These are phyloP conservation scores for Xanthorhoe spadicearia DNA, from an alignment of 2,888 invertebrate species.

Conservation along the genomic window DNA sequence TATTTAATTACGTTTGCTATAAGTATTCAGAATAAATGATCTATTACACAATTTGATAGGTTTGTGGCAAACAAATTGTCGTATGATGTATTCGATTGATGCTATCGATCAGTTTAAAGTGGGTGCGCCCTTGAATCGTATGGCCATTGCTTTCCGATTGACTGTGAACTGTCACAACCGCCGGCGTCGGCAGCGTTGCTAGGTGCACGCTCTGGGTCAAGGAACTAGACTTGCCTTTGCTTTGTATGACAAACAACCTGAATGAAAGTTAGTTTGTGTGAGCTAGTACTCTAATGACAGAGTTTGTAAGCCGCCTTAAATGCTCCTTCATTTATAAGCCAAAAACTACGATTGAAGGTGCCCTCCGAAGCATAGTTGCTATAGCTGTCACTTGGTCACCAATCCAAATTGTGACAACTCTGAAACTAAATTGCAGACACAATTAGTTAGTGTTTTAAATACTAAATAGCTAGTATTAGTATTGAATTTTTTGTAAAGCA, in stretches of 20 bases:
- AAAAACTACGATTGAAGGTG: too few relatives aligned
- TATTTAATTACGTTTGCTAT: too few relatives aligned
- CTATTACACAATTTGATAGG: neutral
- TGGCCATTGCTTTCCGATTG: conserved; percentile 35
- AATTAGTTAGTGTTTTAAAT: too few relatives aligned
- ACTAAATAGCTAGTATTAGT: too few relatives aligned
- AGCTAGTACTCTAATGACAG: too few relatives aligned
- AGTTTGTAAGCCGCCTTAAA: too few relatives aligned
- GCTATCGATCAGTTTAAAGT: conserved; percentile 47
- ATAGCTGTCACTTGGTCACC: too few relatives aligned
- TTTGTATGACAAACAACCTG: neutral
- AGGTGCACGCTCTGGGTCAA: neutral
- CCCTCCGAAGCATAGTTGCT: too few relatives aligned
- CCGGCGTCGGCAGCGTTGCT: conserved; percentile 6
- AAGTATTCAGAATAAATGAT: too few relatives aligned
- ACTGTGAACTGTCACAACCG: conserved; percentile 27
- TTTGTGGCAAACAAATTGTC: neutral
- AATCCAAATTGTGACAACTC: too few relatives aligned
- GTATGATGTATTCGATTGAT: conserved; percentile 18
- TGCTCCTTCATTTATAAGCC: too few relatives aligned
- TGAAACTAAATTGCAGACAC: too few relatives aligned
- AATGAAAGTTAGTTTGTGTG: neutral
- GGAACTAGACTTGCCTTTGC: neutral
- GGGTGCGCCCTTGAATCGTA: conserved; percentile 42
- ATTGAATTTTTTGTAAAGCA: neutral